A percentile compares a stretch with the other conserved stretches of the same genome.
These are phyloP conservation scores for Danaus plexippus DNA, from an alignment of 1,140 invertebrate species.

Conservation along the genomic window DNA sequence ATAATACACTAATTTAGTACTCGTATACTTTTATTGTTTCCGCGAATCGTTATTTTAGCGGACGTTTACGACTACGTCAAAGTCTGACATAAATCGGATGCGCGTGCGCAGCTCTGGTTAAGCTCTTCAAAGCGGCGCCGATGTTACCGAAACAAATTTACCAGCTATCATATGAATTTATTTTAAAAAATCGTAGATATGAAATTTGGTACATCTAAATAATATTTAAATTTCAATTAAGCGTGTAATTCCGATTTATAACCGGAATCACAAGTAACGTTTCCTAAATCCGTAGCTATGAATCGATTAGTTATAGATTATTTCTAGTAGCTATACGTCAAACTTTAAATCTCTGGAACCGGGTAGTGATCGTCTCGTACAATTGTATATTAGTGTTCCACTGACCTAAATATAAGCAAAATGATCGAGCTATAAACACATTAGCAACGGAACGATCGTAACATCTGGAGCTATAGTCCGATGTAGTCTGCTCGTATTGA, in stretches of 20 bases:
- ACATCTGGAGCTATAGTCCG: conserved; percentile 17
- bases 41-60: conserved; percentile 20
- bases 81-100: conserved; percentile 37
- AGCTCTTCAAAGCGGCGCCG: conserved; percentile 43
- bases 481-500: too few species aligned
- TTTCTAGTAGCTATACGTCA: too few species aligned
- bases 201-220: too few species aligned
- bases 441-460: conserved; percentile 12
- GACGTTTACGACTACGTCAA: conserved; percentile 39
- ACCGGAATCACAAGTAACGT: too few species aligned
- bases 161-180: too few species aligned
- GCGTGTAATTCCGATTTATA: too few species aligned
- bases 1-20: neutral
- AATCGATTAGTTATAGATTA: too few species aligned
- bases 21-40: conserved; percentile 10
- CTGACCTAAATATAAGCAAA: conserved; percentile 22
- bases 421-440: conserved; percentile 21
- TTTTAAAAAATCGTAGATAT: too few species aligned
- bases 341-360: too few species aligned
- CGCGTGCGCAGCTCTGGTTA: conserved; percentile 31
- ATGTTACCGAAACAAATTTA: conserved; percentile 10
- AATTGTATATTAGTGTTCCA: conserved; percentile 10
- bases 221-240: too few species aligned
- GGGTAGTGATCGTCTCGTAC: neutral
- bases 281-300: too few species aligned